These are phyloP conservation scores for Anorthoa munda DNA, from an alignment of 2,888 invertebrate species.

Conservation along the genomic window DNA sequence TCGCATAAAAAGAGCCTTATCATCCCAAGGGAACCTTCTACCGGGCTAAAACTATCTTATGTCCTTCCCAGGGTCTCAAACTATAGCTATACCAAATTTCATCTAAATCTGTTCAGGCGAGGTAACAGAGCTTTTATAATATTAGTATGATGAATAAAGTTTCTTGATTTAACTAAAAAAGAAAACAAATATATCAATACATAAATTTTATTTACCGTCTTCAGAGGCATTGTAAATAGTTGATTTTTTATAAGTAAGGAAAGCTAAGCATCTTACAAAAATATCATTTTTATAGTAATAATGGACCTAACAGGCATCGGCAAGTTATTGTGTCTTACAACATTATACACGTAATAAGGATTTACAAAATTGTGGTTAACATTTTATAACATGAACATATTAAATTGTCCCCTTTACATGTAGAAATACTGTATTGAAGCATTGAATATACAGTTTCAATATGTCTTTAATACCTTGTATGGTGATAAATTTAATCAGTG, in stretches of 20 bases:
- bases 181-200: constrained; percentile 77
- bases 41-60: too few relatives aligned
- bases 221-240: constrained; percentile 88
- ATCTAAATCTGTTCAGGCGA: too few relatives aligned
- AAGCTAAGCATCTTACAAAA: constrained; percentile 91
- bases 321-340: constrained; percentile 77
- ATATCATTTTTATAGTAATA: constrained; percentile 84
- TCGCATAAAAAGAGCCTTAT: too few relatives aligned
- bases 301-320: constrained; percentile 84
- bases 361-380: constrained; percentile 62
- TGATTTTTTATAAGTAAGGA: constrained; percentile 87
- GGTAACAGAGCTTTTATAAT: too few relatives aligned
- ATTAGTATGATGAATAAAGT: not conserved
- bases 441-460: constrained; percentile 48
- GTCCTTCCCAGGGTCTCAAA: too few relatives aligned
- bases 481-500: constrained; percentile 41
- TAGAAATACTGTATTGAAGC: constrained; percentile 48
- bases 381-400: constrained; percentile 58
- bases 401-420: constrained; percentile 38
- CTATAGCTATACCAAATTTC: too few relatives aligned
- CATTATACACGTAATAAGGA: constrained; percentile 68
- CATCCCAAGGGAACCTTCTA: too few relatives aligned
- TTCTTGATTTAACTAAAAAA: constrained; percentile 20
- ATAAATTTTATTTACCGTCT: constrained; percentile 88
- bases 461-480: constrained; percentile 43